Evolutionary conservation across 1,140 invertebrate species (phyloP).

Genomic region (Drosophila setifemur): DNA sequence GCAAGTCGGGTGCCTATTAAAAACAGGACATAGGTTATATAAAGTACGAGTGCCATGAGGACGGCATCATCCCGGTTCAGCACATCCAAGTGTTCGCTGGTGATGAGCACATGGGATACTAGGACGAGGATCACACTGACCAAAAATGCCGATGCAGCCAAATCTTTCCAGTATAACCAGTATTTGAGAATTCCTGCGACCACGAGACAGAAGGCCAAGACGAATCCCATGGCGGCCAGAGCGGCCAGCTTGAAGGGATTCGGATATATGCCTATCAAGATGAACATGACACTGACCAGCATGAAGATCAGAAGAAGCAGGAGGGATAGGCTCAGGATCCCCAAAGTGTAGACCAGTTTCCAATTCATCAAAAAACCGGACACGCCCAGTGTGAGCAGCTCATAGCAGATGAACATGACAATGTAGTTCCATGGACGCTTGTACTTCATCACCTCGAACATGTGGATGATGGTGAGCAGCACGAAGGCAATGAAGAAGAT

Average conservation of each 20-base stretch:
- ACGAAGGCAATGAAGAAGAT: background rate
- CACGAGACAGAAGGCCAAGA: background rate
- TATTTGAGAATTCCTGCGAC: background rate
- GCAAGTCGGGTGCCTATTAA: slow-evolving; percentile 14
- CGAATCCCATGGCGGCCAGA: slow-evolving; percentile 11
- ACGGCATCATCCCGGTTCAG: slow-evolving; percentile 8
- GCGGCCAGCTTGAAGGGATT: slow-evolving; percentile 26
- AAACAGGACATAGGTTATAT: slow-evolving; percentile 32
- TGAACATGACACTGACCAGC: background rate
- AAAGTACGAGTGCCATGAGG: slow-evolving; percentile 38
- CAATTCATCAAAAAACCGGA: slow-evolving; percentile 24
- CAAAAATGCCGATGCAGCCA: slow-evolving; percentile 6
- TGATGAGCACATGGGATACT: slow-evolving; percentile 27
- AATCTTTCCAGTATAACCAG: background rate
- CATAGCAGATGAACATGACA: slow-evolving; percentile 10
- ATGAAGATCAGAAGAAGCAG: background rate
- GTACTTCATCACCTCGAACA: background rate
- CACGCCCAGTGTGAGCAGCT: slow-evolving; percentile 38
- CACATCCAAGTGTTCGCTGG: background rate
- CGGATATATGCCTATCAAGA: background rate
- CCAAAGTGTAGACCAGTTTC: background rate
- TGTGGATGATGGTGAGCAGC: background rate
- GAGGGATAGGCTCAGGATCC: background rate
- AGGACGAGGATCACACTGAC: slow-evolving; percentile 2
- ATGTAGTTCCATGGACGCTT: background rate